phyloP scores from a whole-genome alignment of 2,113 vertebrate genomes.

The Condylura cristata region DNA sequence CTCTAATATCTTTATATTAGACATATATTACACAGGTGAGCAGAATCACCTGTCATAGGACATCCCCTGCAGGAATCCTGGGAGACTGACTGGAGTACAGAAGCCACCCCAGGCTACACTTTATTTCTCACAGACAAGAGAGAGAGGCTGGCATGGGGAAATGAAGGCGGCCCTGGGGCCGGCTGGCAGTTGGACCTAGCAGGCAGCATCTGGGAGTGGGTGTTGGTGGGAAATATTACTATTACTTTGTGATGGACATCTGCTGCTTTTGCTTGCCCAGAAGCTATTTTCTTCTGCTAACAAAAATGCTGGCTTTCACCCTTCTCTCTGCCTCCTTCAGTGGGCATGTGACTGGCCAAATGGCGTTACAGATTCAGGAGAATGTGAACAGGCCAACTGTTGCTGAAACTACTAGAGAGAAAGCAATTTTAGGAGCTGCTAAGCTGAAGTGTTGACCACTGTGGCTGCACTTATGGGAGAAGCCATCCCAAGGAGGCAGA shows the following conservation, averaged over 20 bases:
- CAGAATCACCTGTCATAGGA: background rate
- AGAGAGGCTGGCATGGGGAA: background rate
- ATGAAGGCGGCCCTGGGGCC: background rate
- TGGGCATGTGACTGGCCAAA: background rate
- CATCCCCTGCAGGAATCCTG: background rate
- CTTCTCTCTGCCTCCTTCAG: background rate
- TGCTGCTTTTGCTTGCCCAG: slow-evolving; percentile 21
- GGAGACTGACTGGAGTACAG: background rate
- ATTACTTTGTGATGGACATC: background rate
- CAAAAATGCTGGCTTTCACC: background rate
- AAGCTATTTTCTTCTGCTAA: slow-evolving; percentile 12
- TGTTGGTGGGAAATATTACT: background rate
- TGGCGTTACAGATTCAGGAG: background rate
- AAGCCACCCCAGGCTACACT: background rate
- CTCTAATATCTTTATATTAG: too few relatives aligned
- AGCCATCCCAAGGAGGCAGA: background rate
- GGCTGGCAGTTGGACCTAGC: background rate
- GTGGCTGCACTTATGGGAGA: background rate
- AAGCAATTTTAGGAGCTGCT: background rate
- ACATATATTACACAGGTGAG: too few relatives aligned
- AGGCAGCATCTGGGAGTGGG: background rate
- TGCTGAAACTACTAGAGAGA: background rate
- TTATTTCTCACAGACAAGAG: background rate
- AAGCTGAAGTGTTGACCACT: background rate
- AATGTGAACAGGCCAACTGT: background rate